Evolutionary conservation across 2,888 invertebrate species (phyloP), one percentile per base, ranked within the genome.

Genomic region (Drosophila infuscata): DNA sequence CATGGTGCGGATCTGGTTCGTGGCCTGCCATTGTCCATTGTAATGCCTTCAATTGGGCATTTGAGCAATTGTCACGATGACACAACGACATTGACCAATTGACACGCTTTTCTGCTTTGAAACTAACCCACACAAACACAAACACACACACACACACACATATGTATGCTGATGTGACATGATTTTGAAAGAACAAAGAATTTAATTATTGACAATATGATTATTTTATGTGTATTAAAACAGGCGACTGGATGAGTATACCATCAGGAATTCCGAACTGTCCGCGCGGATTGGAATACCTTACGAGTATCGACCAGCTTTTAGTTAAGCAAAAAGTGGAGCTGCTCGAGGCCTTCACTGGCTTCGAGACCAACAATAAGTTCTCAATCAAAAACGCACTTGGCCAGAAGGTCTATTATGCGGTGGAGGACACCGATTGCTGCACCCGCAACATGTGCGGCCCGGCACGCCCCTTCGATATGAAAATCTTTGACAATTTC

Each of bases 291-390:
- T 96, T 98, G 95, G 97, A 97, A 94, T 98, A 97, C 95, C 96
- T 98, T 94, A 96, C 96, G 94, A 95, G 95, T 95, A 95, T 98
- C 95, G 97, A 97, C 92, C 96, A 96, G 85, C 94, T 98, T 66
- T 94, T 97, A 79, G 95, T 98, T 70, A 96, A 97, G 83, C 97
- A 97, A 93, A 96, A 97, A 94, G 95, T 97, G 41, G 97, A 97
- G 92, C 87, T 96, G 57, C 92, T 97, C 93, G 89, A 93, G 95
- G 98, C 96, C 11, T 95, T 92, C 72, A 95, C 96, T 77, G 97
- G 97, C 25, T 98, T 97, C 93, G 98, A 98, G 93, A 97, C 97
- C 15, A 96, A 97, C 92, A 98, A 98, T 92, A 98, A 97, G 93
- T 98, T 97, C 93, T 96, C 96, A 48, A 94, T 98, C 51, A 96